A percentile compares a stretch with the other conserved stretches of the same genome.
phyloP scores from a whole-genome alignment of 2,888 invertebrate genomes.

The Mycalesis mineus region DNA sequence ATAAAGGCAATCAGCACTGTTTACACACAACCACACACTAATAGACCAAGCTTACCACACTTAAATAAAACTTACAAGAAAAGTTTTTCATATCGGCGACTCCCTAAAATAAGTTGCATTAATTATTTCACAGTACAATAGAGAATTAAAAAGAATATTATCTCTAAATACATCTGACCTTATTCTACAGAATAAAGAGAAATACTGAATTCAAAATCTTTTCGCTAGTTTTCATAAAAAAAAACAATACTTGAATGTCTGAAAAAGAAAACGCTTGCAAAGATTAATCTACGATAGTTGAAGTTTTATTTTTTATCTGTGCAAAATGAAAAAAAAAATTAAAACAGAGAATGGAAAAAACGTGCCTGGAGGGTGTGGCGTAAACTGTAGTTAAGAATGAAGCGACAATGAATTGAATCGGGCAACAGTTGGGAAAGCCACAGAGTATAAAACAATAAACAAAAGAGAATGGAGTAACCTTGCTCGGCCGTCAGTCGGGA shows the following conservation, averaged over 20 bases:
- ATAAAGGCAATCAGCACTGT: background rate
- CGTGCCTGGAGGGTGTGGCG: constrained; percentile 20
- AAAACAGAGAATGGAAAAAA: constrained; percentile 8
- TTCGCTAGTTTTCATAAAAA: constrained; percentile 1
- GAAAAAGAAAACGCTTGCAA: constrained; percentile 4
- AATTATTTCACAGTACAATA: background rate
- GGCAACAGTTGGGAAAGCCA: constrained; percentile 23
- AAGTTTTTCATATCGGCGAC: constrained; percentile 3
- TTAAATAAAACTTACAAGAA: constrained; percentile 2
- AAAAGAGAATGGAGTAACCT: constrained; percentile 28
- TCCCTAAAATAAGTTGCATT: constrained; percentile 8
- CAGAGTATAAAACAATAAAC: constrained; percentile 23
- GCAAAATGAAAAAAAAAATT: background rate
- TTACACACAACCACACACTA: background rate
- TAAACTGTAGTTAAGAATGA: constrained; percentile 19
- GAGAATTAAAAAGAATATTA: background rate
- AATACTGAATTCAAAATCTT: background rate
- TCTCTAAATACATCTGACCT: background rate
- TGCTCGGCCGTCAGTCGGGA: constrained; percentile 24
- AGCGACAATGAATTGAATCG: constrained; percentile 27
- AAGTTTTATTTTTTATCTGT: constrained; percentile 4
- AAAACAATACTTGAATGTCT: background rate
- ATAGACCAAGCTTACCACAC: background rate
- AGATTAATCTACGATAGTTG: constrained; percentile 6
- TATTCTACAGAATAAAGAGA: background rate